A percentile compares a stretch with the other conserved stretches of the same genome.
Conservation (phyloP, 2,113 vertebrate genomes). For the Prinia subflava region DNA sequence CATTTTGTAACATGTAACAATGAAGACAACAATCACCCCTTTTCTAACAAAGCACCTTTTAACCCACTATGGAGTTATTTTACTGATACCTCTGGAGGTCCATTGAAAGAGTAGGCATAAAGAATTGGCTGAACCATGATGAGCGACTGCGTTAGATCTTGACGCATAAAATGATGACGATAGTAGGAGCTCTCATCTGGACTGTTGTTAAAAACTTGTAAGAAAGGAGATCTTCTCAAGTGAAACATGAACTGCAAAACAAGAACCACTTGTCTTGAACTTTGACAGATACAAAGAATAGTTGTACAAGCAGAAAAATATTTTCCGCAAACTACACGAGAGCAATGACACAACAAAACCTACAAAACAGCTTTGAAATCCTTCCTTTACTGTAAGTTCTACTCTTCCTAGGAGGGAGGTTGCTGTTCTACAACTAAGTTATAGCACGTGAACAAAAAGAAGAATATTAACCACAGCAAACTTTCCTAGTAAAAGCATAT, state of each 20-base stretch:
- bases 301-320: neutral
- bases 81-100: constrained; percentile 88
- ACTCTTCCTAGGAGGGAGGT: neutral
- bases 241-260: constrained; percentile 96
- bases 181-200: constrained; percentile 97
- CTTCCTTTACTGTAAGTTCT: neutral
- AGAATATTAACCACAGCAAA: neutral
- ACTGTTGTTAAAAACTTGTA: constrained; percentile 99
- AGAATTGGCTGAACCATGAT: constrained; percentile 98
- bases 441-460: neutral
- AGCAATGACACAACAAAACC: neutral
- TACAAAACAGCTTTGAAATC: neutral
- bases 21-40: neutral
- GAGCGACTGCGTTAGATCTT: constrained; percentile 94
- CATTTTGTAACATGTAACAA: neutral
- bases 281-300: neutral
- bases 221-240: constrained; percentile 94
- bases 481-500: neutral
- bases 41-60: neutral
- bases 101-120: constrained; percentile 94
- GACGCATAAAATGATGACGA: constrained; percentile 94
- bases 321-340: neutral
- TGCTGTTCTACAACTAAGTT: neutral
- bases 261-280: neutral
- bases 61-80: neutral